Percentiles rank a stretch among this genome's conserved stretches.
These are phyloP conservation scores for Xenopus laevis DNA, from an alignment of 2,113 vertebrate genomes.

Conservation along the genomic window DNA sequence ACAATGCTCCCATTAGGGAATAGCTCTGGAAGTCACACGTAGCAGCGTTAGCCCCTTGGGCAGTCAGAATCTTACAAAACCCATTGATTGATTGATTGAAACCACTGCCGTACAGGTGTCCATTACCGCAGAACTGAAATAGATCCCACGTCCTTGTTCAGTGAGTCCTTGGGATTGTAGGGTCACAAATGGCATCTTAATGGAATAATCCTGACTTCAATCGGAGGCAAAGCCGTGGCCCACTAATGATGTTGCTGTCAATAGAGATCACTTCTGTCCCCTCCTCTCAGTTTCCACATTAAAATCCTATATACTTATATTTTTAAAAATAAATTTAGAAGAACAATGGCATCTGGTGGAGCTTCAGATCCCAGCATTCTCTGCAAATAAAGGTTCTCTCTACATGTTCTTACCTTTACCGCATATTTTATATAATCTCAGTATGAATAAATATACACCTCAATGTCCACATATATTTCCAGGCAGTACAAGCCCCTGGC, in stretches of 20 bases:
- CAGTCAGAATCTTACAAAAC: neutral
- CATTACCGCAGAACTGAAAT: neutral
- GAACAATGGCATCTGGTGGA: no score
- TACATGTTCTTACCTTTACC: no score
- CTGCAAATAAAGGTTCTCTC: no score
- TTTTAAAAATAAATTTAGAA: no score
- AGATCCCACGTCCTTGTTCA: neutral
- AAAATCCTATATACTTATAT: no score
- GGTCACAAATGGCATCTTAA: constrained; percentile 1
- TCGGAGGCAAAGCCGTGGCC: neutral
- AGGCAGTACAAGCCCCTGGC: no score
- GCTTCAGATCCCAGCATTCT: no score
- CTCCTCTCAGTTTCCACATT: neutral
- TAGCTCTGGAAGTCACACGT: neutral
- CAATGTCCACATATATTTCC: no score
- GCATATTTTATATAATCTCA: no score
- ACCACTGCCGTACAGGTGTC: constrained; percentile 3
- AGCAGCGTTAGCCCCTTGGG: neutral
- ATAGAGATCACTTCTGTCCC: neutral
- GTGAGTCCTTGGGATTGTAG: neutral
- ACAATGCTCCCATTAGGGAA: constrained; percentile 1
- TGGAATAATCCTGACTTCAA: constrained; percentile 3
- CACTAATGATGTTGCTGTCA: neutral
- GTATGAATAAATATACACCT: no score
- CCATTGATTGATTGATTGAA: constrained; percentile 4